Evolutionary conservation across 2,113 vertebrate species (phyloP).

Genomic region (Bufo bufo): DNA sequence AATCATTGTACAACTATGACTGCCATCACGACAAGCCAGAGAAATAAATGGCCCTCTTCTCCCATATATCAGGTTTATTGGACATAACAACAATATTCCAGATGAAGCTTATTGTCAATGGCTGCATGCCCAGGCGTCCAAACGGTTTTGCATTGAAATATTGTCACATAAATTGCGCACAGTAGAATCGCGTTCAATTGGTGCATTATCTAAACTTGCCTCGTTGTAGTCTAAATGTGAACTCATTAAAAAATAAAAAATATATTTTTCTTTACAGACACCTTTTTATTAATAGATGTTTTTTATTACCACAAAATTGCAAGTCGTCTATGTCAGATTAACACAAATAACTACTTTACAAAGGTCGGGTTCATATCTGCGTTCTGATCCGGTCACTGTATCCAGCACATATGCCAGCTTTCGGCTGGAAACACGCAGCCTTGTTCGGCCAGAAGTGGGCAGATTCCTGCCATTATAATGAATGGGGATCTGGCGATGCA

Average conservation of each 20-base stretch:
- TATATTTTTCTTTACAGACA: not conserved
- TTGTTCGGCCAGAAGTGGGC: too few relatives aligned
- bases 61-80: slow-evolving; percentile 17
- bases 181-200: slow-evolving; percentile 25
- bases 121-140: slow-evolving; percentile 23
- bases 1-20: not conserved
- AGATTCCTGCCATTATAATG: too few relatives aligned
- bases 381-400: too few relatives aligned
- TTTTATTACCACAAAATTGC: not conserved
- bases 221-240: not conserved
- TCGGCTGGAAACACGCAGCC: too few relatives aligned
- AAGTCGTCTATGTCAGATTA: not conserved
- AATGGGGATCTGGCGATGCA: too few relatives aligned
- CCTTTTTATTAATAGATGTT: slow-evolving; percentile 4
- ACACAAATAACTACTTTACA: not conserved
- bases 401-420: too few relatives aligned
- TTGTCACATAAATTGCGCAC: not conserved
- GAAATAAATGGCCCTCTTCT: not conserved
- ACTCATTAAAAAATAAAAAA: slow-evolving; percentile 26
- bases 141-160: slow-evolving; percentile 12
- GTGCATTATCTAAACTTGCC: slow-evolving; percentile 17
- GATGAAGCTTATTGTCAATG: slow-evolving; percentile 23
- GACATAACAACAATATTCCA: slow-evolving; percentile 23
- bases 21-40: not conserved
- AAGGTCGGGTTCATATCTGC: too few relatives aligned